phyloP scores from a whole-genome alignment of 1,140 invertebrate genomes.

The Steinernema feltiae region DNA sequence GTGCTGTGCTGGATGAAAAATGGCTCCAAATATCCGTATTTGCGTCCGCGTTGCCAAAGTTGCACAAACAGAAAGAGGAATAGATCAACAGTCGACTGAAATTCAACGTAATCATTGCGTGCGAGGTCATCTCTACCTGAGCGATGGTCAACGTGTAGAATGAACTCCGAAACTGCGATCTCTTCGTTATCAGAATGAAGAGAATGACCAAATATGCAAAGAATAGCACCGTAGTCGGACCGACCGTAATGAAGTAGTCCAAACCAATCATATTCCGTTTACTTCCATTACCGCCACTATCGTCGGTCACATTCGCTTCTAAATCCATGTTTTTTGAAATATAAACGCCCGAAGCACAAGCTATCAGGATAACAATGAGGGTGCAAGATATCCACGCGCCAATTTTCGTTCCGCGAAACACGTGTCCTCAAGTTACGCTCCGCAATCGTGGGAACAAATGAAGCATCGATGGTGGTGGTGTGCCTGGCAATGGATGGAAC shows the following conservation, averaged over 20 bases:
- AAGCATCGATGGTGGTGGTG: no score
- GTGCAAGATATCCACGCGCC: no score
- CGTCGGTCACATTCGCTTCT: neutral
- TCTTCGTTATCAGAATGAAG: neutral
- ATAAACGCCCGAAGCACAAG: no score
- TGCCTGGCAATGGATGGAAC: no score
- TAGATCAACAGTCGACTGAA: neutral
- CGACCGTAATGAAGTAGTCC: neutral
- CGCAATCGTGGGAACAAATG: no score
- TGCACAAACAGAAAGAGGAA: neutral
- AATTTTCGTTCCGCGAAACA: no score
- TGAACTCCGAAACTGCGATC: neutral
- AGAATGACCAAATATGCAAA: neutral
- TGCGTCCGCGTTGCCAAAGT: neutral
- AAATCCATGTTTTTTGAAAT: neutral
- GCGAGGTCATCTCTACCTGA: neutral
- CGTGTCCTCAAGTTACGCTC: no score
- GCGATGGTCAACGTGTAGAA: neutral
- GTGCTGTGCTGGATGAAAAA: neutral
- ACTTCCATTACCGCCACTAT: neutral
- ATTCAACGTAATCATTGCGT: neutral
- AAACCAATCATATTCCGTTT: neutral
- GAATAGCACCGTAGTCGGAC: neutral
- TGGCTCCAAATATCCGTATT: neutral
- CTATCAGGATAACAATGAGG: no score